phyloP scores from a whole-genome alignment of 1,140 invertebrate genomes.

The Lepidurus arcticus region DNA sequence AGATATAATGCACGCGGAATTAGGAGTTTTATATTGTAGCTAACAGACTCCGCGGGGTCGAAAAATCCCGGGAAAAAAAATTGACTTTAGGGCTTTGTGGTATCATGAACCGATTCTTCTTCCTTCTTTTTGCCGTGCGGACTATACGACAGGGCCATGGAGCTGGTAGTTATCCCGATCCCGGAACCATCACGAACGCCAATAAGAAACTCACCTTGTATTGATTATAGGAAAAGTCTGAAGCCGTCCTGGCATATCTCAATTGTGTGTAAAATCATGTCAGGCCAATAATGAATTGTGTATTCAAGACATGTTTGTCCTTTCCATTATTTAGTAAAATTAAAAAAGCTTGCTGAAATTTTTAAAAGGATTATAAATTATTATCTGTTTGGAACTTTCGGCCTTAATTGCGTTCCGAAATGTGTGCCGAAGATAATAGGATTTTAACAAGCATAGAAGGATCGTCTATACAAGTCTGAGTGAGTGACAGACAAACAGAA shows the following conservation, averaged over 20 bases:
- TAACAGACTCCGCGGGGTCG: neutral
- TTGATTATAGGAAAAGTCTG: neutral
- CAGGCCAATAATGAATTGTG: too few species aligned
- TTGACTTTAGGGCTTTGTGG: conserved; percentile 10
- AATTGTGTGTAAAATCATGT: neutral
- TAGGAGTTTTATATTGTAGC: neutral
- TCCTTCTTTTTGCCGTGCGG: neutral
- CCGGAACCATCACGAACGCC: neutral
- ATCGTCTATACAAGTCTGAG: neutral
- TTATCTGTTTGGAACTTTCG: too few species aligned
- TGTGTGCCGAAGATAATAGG: too few species aligned
- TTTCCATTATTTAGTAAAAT: too few species aligned
- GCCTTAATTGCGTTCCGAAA: too few species aligned
- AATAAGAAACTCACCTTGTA: neutral
- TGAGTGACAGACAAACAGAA: neutral
- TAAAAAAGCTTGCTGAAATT: too few species aligned
- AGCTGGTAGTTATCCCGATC: neutral
- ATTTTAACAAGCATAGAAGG: too few species aligned
- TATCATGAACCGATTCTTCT: conserved; percentile 15
- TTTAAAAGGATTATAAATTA: too few species aligned
- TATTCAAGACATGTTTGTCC: too few species aligned
- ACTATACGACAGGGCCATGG: neutral
- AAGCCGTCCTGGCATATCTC: neutral
- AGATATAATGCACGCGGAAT: neutral
- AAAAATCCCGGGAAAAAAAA: neutral